Conservation (phyloP, 2,888 invertebrate genomes). For the Agrotis clavis region DNA sequence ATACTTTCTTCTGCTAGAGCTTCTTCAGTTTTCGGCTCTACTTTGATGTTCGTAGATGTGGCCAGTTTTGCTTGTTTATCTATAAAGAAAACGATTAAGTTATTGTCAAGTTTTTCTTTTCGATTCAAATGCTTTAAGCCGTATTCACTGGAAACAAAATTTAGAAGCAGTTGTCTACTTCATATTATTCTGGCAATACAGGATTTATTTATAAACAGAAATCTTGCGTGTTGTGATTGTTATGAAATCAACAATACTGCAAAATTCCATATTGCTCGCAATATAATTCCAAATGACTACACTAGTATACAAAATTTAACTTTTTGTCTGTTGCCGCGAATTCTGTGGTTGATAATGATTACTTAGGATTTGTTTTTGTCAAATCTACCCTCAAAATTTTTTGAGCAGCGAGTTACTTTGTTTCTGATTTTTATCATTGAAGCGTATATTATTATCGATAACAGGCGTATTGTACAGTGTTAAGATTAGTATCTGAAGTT, state of each 20-base stretch:
- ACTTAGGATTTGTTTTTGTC: too few relatives aligned
- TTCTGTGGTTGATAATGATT: too few relatives aligned
- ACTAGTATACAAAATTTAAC: too few relatives aligned
- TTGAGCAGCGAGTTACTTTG: too few relatives aligned
- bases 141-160: not conserved
- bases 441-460: too few relatives aligned
- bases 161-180: not conserved
- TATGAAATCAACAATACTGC: not conserved
- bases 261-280: not conserved
- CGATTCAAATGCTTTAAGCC: not conserved
- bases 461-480: too few relatives aligned
- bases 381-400: too few relatives aligned
- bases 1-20: not conserved
- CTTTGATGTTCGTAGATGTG: slow-evolving; percentile 16
- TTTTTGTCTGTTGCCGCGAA: too few relatives aligned
- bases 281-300: not conserved
- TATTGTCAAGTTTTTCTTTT: slow-evolving; percentile 34
- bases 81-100: slow-evolving; percentile 50
- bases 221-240: not conserved
- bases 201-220: not conserved
- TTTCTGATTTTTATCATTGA: too few relatives aligned
- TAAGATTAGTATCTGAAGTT: too few relatives aligned
- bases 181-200: not conserved
- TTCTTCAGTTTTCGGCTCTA: slow-evolving; percentile 26
- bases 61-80: slow-evolving; percentile 32